These are phyloP conservation scores for Drosophila cardini DNA, from an alignment of 1,140 invertebrate species.

Conservation along the genomic window DNA sequence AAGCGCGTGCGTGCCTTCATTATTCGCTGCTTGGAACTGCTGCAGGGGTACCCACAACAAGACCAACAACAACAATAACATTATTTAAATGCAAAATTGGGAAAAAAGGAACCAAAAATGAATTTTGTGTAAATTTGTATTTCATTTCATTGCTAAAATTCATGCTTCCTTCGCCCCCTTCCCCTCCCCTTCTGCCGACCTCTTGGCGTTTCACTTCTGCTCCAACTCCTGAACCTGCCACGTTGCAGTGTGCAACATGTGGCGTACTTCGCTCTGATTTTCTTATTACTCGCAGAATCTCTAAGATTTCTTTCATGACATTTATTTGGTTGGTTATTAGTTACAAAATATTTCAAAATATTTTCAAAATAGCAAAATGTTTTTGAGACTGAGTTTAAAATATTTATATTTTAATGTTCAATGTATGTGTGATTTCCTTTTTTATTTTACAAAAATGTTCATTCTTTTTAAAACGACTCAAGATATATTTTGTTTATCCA, in stretches of 20 bases:
- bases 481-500: too few species aligned
- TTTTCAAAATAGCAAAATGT: too few species aligned
- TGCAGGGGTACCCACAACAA: constrained; percentile 12
- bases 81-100: constrained; percentile 49
- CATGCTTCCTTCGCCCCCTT: constrained; percentile 6
- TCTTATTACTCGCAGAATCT: neutral
- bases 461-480: too few species aligned
- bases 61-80: constrained; percentile 13
- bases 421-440: too few species aligned
- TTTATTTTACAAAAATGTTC: too few species aligned
- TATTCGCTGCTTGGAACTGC: constrained; percentile 9
- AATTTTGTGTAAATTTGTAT: constrained; percentile 52
- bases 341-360: too few species aligned
- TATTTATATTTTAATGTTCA: too few species aligned
- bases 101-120: neutral
- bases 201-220: neutral
- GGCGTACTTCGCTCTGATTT: neutral
- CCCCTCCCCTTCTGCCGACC: neutral
- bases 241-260: constrained; percentile 19
- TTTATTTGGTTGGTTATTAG: too few species aligned
- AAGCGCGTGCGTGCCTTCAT: constrained; percentile 40
- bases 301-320: too few species aligned
- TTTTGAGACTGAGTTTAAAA: too few species aligned
- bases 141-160: constrained; percentile 60
- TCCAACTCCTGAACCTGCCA: too few species aligned